phyloP scores from a whole-genome alignment of 2,113 vertebrate genomes.

The Colinus virginianus region DNA sequence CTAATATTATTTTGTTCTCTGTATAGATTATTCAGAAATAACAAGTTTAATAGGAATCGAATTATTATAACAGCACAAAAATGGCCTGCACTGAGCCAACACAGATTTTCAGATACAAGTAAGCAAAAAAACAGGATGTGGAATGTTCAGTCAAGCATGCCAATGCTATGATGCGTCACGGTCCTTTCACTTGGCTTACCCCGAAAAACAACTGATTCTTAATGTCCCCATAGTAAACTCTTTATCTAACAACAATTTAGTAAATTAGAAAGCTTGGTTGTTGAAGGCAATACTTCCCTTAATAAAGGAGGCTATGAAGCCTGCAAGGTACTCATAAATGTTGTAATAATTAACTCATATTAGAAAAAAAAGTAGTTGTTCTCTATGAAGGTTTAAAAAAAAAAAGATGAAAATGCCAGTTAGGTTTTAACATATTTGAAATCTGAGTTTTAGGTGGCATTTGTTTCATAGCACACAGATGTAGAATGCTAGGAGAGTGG shows the following conservation, averaged over 20 bases:
- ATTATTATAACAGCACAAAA: background rate
- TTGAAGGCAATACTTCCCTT: background rate
- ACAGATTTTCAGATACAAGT: background rate
- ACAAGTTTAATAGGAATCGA: background rate
- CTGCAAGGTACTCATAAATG: background rate
- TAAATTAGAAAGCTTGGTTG: background rate
- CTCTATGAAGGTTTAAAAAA: background rate
- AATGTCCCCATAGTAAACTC: background rate
- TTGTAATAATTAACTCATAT: background rate
- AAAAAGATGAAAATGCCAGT: background rate
- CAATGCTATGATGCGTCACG: background rate
- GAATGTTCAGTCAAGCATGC: accelerated
- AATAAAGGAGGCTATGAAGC: background rate
- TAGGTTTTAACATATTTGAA: background rate
- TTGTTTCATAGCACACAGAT: background rate
- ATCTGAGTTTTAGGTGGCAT: background rate
- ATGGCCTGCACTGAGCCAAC: background rate
- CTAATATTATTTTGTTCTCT: accelerated
- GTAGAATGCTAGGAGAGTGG: background rate
- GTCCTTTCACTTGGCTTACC: background rate
- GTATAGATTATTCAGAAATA: background rate
- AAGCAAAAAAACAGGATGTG: background rate
- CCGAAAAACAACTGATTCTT: constrained; percentile 1
- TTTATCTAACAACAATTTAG: background rate
- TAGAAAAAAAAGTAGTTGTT: background rate